Conservation (phyloP, 1,140 invertebrate species). For the Trichogramma pretiosum region DNA sequence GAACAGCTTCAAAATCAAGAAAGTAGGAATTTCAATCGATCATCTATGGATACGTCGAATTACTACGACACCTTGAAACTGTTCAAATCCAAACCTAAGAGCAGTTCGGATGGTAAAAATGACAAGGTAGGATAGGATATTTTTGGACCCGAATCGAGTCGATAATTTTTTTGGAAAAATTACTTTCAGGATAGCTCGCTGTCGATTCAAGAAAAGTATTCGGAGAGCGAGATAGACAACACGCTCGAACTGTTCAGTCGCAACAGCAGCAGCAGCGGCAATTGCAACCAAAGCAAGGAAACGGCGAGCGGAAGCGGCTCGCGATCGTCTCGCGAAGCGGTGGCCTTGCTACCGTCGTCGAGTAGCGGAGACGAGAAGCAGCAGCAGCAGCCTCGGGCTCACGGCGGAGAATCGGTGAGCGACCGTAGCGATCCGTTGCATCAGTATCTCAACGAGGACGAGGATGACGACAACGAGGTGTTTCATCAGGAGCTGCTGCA, state of each 20-base stretch:
- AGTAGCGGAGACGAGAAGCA: conserved; percentile 35
- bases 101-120: conserved; percentile 32
- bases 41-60: conserved; percentile 28
- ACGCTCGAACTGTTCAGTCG: conserved; percentile 23
- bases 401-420: conserved; percentile 49
- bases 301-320: too few relatives aligned
- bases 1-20: conserved; percentile 15
- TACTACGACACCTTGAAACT: conserved; percentile 41
- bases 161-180: too few relatives aligned
- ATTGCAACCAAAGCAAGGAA: conserved; percentile 13
- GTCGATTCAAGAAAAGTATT: too few relatives aligned
- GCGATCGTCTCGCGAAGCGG: too few relatives aligned
- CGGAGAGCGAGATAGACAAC: too few relatives aligned
- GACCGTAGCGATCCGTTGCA: conserved; percentile 75
- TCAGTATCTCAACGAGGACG: conserved; percentile 52
- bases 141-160: too few relatives aligned
- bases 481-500: too few relatives aligned
- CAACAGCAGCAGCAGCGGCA: background rate
- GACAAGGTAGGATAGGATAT: conserved; percentile 28
- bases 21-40: conserved; percentile 27
- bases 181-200: too few relatives aligned
- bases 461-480: conserved; percentile 51
- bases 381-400: conserved; percentile 45
- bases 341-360: too few relatives aligned
- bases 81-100: conserved; percentile 31